Percentiles rank a stretch among this genome's conserved stretches.
phyloP scores from a whole-genome alignment of 2,113 vertebrate species.

The Conger conger region DNA sequence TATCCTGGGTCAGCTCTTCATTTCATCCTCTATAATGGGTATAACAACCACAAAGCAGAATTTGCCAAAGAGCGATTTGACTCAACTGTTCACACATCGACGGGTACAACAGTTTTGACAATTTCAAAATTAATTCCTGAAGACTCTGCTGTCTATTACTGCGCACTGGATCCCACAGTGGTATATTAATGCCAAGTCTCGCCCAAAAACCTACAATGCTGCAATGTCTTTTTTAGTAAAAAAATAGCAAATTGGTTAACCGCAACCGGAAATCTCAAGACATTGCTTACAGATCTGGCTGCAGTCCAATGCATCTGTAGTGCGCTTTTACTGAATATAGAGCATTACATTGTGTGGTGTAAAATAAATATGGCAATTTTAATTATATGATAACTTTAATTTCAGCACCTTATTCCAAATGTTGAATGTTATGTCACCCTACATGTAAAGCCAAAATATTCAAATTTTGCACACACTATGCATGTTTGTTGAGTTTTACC shows the following conservation, averaged over 20 bases:
- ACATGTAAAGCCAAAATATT: too few relatives aligned
- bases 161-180: constrained; percentile 11
- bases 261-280: background rate
- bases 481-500: too few relatives aligned
- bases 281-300: background rate
- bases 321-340: background rate
- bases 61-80: background rate
- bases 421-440: too few relatives aligned
- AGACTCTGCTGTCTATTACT: constrained; percentile 21
- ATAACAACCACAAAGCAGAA: background rate
- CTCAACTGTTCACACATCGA: background rate
- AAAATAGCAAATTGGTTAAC: background rate
- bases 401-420: too few relatives aligned
- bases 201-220: background rate
- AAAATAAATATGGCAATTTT: too few relatives aligned
- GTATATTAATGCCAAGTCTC: background rate
- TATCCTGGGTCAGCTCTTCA: background rate
- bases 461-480: too few relatives aligned
- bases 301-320: background rate
- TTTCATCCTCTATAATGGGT: background rate
- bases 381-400: too few relatives aligned
- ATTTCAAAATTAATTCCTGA: background rate
- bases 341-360: too few relatives aligned
- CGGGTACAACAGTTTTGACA: constrained; percentile 1
- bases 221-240: background rate